Evolutionary conservation across 2,888 invertebrate species (phyloP).

Genomic region (Lysandra coridon): DNA sequence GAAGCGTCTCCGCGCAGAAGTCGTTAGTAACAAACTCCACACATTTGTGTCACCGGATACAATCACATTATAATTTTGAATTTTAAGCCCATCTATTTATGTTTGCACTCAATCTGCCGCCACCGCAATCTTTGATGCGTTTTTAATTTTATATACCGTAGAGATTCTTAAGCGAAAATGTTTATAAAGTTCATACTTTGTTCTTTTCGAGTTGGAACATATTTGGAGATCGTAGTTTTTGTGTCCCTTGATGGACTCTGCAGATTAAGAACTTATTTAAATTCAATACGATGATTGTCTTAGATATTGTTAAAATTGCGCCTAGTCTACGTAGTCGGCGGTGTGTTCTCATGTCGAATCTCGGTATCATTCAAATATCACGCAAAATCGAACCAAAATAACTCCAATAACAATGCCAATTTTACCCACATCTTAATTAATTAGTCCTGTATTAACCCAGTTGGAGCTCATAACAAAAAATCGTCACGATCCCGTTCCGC

Average conservation of each 20-base stretch:
- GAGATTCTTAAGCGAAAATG: constrained; percentile 32
- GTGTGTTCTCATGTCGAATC: too few relatives aligned
- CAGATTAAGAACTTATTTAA: background rate
- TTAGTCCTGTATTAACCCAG: background rate
- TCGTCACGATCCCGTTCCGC: background rate
- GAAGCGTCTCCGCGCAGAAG: constrained; percentile 71
- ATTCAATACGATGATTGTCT: background rate
- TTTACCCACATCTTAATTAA: background rate
- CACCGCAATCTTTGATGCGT: constrained; percentile 67
- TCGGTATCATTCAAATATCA: too few relatives aligned
- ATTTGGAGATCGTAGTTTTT: background rate
- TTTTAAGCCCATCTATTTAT: constrained; percentile 78
- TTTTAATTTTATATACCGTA: constrained; percentile 57
- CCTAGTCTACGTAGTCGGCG: too few relatives aligned
- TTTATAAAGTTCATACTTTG: constrained; percentile 32
- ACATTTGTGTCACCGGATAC: constrained; percentile 81
- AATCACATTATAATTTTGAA: constrained; percentile 81
- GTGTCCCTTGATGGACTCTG: background rate
- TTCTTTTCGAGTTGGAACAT: background rate
- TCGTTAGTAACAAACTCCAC: constrained; percentile 81
- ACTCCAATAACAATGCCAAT: too few relatives aligned
- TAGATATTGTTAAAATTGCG: too few relatives aligned
- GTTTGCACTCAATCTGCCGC: constrained; percentile 68
- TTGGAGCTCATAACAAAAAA: background rate
- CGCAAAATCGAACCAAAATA: too few relatives aligned